Percentiles rank a stretch among this genome's conserved stretches.
These are phyloP conservation scores for Rutilus rutilus DNA, from an alignment of 2,113 vertebrate species.

Conservation along the genomic window DNA sequence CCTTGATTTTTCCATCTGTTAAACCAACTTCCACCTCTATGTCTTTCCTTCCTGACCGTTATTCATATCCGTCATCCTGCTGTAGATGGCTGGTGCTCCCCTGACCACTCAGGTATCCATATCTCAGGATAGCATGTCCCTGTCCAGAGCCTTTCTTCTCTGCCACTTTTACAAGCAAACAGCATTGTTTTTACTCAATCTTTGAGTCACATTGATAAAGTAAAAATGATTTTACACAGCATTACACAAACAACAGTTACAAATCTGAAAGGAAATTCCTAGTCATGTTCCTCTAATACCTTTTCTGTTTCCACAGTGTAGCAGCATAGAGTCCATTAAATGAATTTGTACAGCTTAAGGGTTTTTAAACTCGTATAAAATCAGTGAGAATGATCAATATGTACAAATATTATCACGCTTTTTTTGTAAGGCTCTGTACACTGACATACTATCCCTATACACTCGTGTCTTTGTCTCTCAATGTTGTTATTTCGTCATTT, in stretches of 20 bases:
- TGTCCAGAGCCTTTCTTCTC: conserved; percentile 18
- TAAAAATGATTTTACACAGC: background rate
- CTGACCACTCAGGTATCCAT: conserved; percentile 78
- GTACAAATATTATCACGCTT: background rate
- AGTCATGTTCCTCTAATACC: background rate
- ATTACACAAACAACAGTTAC: background rate
- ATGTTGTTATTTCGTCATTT: background rate
- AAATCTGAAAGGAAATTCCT: background rate
- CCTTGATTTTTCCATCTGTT: conserved; percentile 55
- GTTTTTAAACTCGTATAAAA: background rate
- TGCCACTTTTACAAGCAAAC: too few relatives aligned
- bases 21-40: conserved; percentile 32
- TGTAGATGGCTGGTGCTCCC: conserved; percentile 76
- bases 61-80: conserved; percentile 54
- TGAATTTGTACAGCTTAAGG: background rate
- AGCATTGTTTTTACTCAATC: too few relatives aligned
- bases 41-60: conserved; percentile 41
- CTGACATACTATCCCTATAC: background rate
- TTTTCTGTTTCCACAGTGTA: background rate
- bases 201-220: too few relatives aligned
- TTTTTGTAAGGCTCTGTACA: conserved; percentile 4
- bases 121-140: conserved; percentile 46
- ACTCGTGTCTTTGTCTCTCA: background rate
- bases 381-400: background rate
- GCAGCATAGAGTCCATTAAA: background rate